A percentile compares a stretch with the other conserved stretches of the same genome.
These are phyloP conservation scores for Callosobruchus maculatus DNA, from an alignment of 2,888 invertebrate genomes.

Conservation along the genomic window DNA sequence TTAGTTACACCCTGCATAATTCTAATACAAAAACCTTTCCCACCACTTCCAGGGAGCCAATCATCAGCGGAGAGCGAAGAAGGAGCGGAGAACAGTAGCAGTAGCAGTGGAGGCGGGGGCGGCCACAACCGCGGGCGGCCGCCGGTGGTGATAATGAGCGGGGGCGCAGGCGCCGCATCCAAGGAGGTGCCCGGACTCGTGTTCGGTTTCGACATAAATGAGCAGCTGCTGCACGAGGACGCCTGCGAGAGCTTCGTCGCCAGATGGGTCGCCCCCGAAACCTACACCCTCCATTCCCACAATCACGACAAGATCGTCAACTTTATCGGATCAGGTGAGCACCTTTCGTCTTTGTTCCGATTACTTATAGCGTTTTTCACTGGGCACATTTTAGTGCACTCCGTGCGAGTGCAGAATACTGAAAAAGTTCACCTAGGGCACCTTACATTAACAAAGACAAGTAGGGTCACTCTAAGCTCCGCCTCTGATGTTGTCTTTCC, in stretches of 20 bases:
- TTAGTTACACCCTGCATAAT: too few relatives aligned
- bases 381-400: too few relatives aligned
- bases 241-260: slow-evolving; percentile 49
- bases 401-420: too few relatives aligned
- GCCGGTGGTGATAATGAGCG: slow-evolving; percentile 71
- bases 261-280: slow-evolving; percentile 48
- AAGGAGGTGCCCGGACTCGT: slow-evolving; percentile 64
- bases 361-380: too few relatives aligned
- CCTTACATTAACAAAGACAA: too few relatives aligned
- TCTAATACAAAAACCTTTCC: too few relatives aligned
- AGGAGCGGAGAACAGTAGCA: too few relatives aligned
- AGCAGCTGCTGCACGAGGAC: slow-evolving; percentile 60
- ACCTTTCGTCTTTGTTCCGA: too few relatives aligned
- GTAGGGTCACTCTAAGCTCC: too few relatives aligned
- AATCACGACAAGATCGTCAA: slow-evolving; percentile 62
- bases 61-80: neutral
- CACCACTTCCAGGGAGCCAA: neutral
- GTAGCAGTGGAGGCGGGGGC: too few relatives aligned
- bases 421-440: too few relatives aligned
- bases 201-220: slow-evolving; percentile 78
- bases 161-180: slow-evolving; percentile 44
- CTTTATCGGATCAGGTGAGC: slow-evolving; percentile 61
- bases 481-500: too few relatives aligned
- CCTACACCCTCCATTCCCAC: slow-evolving; percentile 47
- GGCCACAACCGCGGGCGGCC: slow-evolving; percentile 51